Percentiles rank a stretch among this genome's conserved stretches.
phyloP scores from a whole-genome alignment of 2,888 invertebrate species.

The Drosophila neonasuta region DNA sequence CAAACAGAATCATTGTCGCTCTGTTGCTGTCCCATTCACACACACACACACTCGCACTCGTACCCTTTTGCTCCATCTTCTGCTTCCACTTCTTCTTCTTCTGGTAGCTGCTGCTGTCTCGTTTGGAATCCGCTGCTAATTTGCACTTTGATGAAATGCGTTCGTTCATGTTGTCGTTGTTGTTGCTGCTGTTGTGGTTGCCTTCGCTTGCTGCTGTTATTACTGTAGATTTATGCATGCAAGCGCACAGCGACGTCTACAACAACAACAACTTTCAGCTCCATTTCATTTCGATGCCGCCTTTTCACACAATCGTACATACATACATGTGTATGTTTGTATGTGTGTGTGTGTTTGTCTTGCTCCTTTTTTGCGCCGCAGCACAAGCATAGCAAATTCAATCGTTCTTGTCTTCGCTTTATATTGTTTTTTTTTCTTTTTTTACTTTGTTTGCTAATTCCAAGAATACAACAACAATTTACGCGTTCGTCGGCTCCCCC shows the following conservation, averaged over 20 bases:
- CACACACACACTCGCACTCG: constrained; percentile 12
- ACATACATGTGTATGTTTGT: background rate
- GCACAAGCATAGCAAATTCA: constrained; percentile 40
- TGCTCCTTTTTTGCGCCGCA: constrained; percentile 36
- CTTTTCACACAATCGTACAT: constrained; percentile 13
- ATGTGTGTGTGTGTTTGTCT: constrained; percentile 7
- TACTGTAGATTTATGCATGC: constrained; percentile 75
- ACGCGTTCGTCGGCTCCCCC: constrained; percentile 68
- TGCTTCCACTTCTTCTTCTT: constrained; percentile 14
- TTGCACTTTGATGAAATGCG: constrained; percentile 78
- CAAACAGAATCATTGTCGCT: constrained; percentile 48
- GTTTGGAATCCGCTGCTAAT: constrained; percentile 74
- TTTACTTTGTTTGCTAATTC: constrained; percentile 67
- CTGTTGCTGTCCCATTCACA: constrained; percentile 5
- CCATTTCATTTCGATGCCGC: constrained; percentile 69
- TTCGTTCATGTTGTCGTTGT: constrained; percentile 46
- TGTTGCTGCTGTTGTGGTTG: constrained; percentile 25
- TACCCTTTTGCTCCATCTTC: background rate
- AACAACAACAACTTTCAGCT: constrained; percentile 53
- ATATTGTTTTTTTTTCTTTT: constrained; percentile 8
- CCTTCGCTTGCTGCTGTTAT: constrained; percentile 47
- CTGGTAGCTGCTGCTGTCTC: constrained; percentile 43
- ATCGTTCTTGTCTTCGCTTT: constrained; percentile 36
- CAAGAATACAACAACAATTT: constrained; percentile 76
- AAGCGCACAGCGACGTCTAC: constrained; percentile 43